Percentiles rank a stretch among this genome's conserved stretches.
phyloP scores from a whole-genome alignment of 1,140 invertebrate species.

The Drosophila orosa region DNA sequence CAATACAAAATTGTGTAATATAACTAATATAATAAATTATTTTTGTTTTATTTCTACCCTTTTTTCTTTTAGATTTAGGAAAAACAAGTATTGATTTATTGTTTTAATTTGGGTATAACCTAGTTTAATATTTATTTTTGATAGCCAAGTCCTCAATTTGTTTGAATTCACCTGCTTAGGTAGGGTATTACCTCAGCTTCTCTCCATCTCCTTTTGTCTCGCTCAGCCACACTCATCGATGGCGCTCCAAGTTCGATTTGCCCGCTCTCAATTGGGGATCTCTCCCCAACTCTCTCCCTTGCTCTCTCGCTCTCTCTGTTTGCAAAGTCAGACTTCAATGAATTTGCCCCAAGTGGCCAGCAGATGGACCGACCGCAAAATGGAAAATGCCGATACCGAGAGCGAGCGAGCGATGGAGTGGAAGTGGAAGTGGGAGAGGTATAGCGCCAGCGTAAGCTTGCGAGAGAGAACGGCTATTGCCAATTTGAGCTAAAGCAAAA shows the following conservation, averaged over 20 bases:
- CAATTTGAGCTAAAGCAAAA: constrained; percentile 57
- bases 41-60: background rate
- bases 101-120: too few species aligned
- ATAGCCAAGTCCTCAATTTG: background rate
- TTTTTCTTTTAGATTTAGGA: background rate
- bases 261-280: constrained; percentile 9
- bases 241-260: constrained; percentile 30
- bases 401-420: constrained; percentile 9
- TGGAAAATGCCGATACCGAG: constrained; percentile 47
- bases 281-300: constrained; percentile 3
- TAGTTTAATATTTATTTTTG: background rate
- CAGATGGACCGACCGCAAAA: constrained; percentile 68
- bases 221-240: constrained; percentile 22
- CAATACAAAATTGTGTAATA: background rate
- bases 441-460: background rate
- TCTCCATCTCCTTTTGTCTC: background rate
- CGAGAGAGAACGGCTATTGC: constrained; percentile 50
- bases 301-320: constrained; percentile 20
- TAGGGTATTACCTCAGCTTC: constrained; percentile 13
- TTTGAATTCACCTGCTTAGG: background rate
- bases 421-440: background rate
- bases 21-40: background rate
- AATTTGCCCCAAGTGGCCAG: constrained; percentile 58
- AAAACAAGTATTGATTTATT: background rate
- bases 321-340: constrained; percentile 52